phyloP scores from a whole-genome alignment of 1,140 invertebrate species.

The Lucilia sericata region DNA sequence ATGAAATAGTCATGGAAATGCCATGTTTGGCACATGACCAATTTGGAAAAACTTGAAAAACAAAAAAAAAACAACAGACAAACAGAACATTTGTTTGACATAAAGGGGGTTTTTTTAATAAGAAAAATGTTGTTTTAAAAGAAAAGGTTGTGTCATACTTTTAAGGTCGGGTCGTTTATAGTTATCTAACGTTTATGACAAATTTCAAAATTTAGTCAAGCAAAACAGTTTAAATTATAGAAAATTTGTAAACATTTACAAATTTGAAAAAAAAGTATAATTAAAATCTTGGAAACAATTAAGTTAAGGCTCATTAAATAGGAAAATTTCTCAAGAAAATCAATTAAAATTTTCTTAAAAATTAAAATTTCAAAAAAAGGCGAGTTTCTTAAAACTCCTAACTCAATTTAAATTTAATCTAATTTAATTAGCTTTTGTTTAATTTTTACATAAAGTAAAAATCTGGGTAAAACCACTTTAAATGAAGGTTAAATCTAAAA shows the following conservation, averaged over 20 bases:
- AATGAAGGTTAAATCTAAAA: too few relatives aligned
- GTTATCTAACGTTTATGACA: neutral
- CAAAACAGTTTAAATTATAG: neutral
- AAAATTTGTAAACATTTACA: neutral
- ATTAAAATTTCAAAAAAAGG: neutral
- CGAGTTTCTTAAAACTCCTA: too few relatives aligned
- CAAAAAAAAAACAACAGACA: neutral
- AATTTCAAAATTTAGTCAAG: neutral
- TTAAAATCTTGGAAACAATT: neutral
- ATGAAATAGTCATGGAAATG: slow-evolving; percentile 5
- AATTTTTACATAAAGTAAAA: too few relatives aligned
- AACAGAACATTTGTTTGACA: too few relatives aligned
- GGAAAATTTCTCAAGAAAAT: neutral
- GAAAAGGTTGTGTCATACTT: too few relatives aligned
- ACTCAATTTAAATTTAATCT: too few relatives aligned
- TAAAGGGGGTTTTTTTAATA: too few relatives aligned
- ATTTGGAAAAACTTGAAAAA: neutral
- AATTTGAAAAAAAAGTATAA: too few relatives aligned
- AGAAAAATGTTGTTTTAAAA: too few relatives aligned
- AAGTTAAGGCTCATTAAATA: neutral
- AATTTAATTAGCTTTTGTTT: too few relatives aligned
- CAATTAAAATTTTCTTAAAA: neutral
- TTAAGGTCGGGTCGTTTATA: neutral
- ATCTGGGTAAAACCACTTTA: too few relatives aligned
- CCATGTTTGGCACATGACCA: neutral